A percentile compares a stretch with the other conserved stretches of the same genome.
Conservation (phyloP, 37 sponge, comb jelly and placozoan species). For the Chondrosia reniformis region DNA sequence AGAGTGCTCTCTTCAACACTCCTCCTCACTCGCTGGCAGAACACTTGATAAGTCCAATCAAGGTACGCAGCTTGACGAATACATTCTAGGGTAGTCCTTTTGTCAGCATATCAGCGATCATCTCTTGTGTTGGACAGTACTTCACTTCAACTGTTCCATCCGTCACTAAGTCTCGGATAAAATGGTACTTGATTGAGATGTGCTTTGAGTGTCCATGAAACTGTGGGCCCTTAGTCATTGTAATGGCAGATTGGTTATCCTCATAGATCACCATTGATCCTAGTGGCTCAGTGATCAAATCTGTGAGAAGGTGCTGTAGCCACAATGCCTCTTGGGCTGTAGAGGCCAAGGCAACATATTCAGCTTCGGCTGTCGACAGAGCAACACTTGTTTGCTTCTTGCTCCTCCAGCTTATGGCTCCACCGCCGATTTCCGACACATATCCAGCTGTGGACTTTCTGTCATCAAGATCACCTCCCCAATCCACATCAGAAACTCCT, state of each 20-base stretch:
- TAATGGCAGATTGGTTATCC: slow-evolving; percentile 33
- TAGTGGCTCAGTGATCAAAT: slow-evolving; percentile 1
- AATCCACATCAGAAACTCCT: slow-evolving; percentile 35
- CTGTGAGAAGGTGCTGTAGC: slow-evolving; percentile 29
- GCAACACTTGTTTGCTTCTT: slow-evolving; percentile 38
- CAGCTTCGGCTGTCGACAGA: slow-evolving; percentile 37
- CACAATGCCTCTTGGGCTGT: slow-evolving; percentile 41
- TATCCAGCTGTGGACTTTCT: slow-evolving; percentile 23
- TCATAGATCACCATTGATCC: slow-evolving; percentile 18
- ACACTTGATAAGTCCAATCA: slow-evolving; percentile 25
- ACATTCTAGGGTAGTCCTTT: slow-evolving; percentile 5
- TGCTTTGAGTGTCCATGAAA: slow-evolving; percentile 36
- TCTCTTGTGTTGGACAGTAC: slow-evolving; percentile 28
- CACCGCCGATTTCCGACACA: slow-evolving; percentile 17
- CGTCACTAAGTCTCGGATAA: slow-evolving; percentile 26
- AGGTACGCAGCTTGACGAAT: slow-evolving; percentile 23
- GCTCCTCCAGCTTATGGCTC: slow-evolving; percentile 32
- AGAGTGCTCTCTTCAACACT: slow-evolving; percentile 46
- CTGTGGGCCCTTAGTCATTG: slow-evolving; percentile 23
- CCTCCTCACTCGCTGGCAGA: slow-evolving; percentile 29
- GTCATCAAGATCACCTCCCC: slow-evolving; percentile 26
- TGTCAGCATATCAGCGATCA: slow-evolving; percentile 30
- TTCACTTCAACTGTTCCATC: slow-evolving; percentile 16
- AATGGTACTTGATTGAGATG: slow-evolving; percentile 37
- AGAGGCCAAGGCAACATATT: slow-evolving; percentile 39